These are phyloP conservation scores for Channa striata DNA, from an alignment of 2,797 vertebrate genomes.

Conservation along the genomic window DNA sequence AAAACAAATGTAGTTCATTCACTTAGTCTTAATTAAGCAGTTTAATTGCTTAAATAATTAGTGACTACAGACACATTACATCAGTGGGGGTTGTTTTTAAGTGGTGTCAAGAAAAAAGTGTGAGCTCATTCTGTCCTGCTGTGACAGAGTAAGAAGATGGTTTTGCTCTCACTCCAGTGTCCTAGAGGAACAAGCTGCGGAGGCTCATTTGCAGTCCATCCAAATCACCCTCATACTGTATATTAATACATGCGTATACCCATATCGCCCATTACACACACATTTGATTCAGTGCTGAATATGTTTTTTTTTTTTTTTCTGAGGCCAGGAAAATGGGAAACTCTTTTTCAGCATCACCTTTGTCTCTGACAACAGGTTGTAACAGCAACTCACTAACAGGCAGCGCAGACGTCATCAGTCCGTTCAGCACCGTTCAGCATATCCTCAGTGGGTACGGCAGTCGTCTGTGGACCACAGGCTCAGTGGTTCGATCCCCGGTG, in stretches of 20 bases:
- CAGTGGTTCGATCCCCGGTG: no score
- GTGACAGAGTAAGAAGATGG: not conserved
- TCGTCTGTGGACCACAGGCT: no score
- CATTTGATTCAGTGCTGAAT: not conserved
- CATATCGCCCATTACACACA: not conserved
- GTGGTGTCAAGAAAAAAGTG: not conserved
- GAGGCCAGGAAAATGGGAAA: not conserved
- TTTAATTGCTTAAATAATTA: not conserved
- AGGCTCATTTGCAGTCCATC: constrained; percentile 2
- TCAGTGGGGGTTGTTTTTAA: not conserved
- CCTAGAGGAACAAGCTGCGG: not conserved
- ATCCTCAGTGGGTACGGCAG: no score
- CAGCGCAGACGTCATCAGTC: no score
- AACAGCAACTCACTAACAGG: constrained; percentile 1
- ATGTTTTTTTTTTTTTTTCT: not conserved
- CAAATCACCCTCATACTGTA: not conserved
- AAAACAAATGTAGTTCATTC: not conserved
- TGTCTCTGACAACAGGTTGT: constrained; percentile 20
- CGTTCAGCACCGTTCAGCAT: no score
- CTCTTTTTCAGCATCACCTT: constrained; percentile 4
- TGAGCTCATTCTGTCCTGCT: not conserved
- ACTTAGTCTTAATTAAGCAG: constrained; percentile 6
- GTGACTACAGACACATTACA: not conserved
- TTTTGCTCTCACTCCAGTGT: not conserved
- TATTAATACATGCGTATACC: not conserved